Conservation (phyloP, 2,797 vertebrate species). For the Sebastes baramenuke region DNA sequence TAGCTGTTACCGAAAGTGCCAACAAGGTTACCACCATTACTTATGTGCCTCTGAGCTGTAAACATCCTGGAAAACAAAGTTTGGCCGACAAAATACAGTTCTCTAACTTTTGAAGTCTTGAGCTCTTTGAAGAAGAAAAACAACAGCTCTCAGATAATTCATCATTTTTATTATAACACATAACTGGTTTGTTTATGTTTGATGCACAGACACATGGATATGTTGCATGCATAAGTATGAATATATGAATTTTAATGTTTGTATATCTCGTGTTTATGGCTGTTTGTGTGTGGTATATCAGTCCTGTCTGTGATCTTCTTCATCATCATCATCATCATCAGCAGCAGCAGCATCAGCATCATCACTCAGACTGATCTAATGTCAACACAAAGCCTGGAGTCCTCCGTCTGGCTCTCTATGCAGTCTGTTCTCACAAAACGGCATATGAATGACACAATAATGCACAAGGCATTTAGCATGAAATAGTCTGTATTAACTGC, state of each 20-base stretch:
- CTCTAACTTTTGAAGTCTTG: neutral
- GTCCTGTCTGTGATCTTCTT: neutral
- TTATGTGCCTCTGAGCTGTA: neutral
- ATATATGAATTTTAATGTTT: neutral
- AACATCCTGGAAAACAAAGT: neutral
- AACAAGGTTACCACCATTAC: neutral
- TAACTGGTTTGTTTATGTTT: neutral
- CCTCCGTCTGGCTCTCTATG: too few relatives aligned
- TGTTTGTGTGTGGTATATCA: neutral
- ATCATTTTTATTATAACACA: neutral
- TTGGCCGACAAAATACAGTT: neutral
- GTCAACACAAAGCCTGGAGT: neutral
- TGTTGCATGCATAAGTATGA: neutral
- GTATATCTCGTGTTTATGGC: neutral
- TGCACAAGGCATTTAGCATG: too few relatives aligned
- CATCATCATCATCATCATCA: neutral
- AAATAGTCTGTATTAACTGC: too few relatives aligned
- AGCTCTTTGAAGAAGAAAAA: too few relatives aligned
- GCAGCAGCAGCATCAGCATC: neutral
- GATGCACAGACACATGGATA: neutral
- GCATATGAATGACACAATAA: accelerated
- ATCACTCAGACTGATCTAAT: neutral
- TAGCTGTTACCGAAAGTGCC: neutral
- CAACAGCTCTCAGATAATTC: neutral
- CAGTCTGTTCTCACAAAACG: too few relatives aligned